These are phyloP conservation scores for Protonibea diacanthus DNA, from an alignment of 2,797 vertebrate genomes.

Conservation along the genomic window DNA sequence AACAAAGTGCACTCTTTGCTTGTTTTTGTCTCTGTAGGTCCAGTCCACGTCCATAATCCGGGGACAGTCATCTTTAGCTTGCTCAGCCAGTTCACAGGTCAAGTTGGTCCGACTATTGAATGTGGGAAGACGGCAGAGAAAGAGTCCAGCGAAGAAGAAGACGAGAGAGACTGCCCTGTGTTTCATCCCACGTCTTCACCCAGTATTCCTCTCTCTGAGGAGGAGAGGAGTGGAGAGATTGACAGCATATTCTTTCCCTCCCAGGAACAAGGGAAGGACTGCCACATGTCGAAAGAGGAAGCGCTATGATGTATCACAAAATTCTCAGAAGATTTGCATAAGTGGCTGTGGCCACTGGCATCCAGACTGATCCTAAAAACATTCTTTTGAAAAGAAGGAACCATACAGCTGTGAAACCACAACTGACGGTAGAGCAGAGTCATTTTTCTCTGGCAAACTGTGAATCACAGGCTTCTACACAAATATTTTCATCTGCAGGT, in stretches of 20 bases:
- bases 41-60: slow-evolving; percentile 83
- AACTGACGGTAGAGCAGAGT: slow-evolving; percentile 7
- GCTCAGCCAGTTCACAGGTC: slow-evolving; percentile 81
- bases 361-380: slow-evolving; percentile 16
- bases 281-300: slow-evolving; percentile 85
- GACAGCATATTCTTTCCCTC: slow-evolving; percentile 79
- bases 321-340: slow-evolving; percentile 14
- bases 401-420: slow-evolving; percentile 26
- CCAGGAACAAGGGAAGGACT: slow-evolving; percentile 87
- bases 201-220: slow-evolving; percentile 77
- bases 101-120: slow-evolving; percentile 59
- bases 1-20: slow-evolving; percentile 2
- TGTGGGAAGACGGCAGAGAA: slow-evolving; percentile 31
- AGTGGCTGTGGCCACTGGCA: background rate
- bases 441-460: slow-evolving; percentile 28
- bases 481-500: slow-evolving; percentile 25
- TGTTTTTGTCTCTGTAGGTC: slow-evolving; percentile 66
- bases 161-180: slow-evolving; percentile 53
- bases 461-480: slow-evolving; percentile 1
- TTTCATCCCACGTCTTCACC: slow-evolving; percentile 72
- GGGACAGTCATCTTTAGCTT: slow-evolving; percentile 85
- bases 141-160: slow-evolving; percentile 36
- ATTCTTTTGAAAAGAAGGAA: slow-evolving; percentile 12
- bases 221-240: slow-evolving; percentile 73
- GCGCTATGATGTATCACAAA: slow-evolving; percentile 52